Conservation (phyloP, 2,888 invertebrate genomes). For the Melipona bicolor region DNA sequence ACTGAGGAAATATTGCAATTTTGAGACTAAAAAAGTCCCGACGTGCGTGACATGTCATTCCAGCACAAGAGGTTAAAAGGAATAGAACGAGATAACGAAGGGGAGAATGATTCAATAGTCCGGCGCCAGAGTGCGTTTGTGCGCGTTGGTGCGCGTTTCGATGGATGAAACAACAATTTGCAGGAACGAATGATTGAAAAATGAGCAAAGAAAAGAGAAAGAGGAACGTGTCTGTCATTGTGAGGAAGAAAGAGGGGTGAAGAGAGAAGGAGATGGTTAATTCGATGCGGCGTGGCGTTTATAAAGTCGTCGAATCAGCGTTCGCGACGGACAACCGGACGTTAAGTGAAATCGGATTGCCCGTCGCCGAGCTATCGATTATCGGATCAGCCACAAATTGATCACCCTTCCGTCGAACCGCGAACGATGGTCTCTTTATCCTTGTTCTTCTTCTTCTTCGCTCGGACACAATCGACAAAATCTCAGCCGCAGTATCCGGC, state of each 20-base stretch:
- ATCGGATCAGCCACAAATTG: conserved; percentile 56
- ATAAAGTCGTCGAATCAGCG: conserved; percentile 9
- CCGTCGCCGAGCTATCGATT: conserved; percentile 55
- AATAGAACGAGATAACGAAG: not conserved
- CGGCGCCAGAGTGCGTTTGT: too few relatives aligned
- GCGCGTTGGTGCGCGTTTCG: not conserved
- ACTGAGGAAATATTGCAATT: too few relatives aligned
- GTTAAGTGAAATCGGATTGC: conserved; percentile 52
- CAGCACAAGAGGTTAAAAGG: too few relatives aligned
- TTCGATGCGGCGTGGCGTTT: not conserved
- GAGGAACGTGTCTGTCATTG: not conserved
- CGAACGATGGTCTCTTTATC: not conserved
- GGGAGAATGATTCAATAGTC: not conserved
- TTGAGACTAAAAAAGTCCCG: too few relatives aligned
- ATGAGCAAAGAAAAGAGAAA: not conserved
- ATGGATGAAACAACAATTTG: not conserved
- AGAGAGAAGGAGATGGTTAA: too few relatives aligned
- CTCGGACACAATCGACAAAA: too few relatives aligned
- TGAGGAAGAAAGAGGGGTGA: not conserved
- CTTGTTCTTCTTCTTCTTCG: too few relatives aligned
- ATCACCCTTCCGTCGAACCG: conserved; percentile 23
- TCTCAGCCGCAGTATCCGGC: not conserved
- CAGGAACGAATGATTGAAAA: not conserved
- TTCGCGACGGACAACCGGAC: conserved; percentile 2
- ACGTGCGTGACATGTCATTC: too few relatives aligned